phyloP scores from a whole-genome alignment of 2,113 vertebrate genomes.

The Ardeotis arabs region DNA sequence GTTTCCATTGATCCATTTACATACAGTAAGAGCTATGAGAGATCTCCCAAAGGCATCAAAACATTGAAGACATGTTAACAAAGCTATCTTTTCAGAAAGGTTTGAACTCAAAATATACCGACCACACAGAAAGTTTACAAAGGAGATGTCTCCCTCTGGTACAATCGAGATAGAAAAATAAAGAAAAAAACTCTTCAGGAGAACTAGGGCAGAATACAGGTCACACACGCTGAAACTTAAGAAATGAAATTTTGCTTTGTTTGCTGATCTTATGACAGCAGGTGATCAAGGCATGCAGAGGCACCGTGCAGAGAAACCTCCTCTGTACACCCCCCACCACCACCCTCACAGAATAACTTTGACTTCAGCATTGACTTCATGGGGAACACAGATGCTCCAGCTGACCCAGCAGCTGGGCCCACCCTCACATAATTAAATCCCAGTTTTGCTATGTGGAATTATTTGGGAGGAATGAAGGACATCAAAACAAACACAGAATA shows the following conservation, averaged over 20 bases:
- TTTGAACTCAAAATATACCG: neutral
- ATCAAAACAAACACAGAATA: neutral
- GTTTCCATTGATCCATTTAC: neutral
- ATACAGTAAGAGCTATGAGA: neutral
- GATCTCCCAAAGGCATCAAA: neutral
- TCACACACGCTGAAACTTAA: neutral
- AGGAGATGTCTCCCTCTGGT: neutral
- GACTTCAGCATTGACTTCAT: neutral
- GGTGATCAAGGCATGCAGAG: neutral
- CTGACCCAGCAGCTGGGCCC: neutral
- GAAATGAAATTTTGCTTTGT: neutral
- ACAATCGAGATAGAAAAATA: neutral
- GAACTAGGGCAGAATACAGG: neutral
- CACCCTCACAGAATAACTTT: neutral
- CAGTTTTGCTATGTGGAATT: neutral
- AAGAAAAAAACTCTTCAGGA: neutral
- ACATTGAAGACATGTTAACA: neutral
- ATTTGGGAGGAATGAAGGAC: neutral
- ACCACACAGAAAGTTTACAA: conserved; percentile 36
- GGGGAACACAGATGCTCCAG: neutral
- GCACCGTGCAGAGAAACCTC: neutral
- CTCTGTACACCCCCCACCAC: rapidly evolving
- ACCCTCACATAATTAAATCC: neutral
- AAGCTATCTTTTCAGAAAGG: conserved; percentile 35
- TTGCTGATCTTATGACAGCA: neutral